Evolutionary conservation across 2,888 invertebrate species (phyloP).

Genomic region (Hydrotaea diabolus): DNA sequence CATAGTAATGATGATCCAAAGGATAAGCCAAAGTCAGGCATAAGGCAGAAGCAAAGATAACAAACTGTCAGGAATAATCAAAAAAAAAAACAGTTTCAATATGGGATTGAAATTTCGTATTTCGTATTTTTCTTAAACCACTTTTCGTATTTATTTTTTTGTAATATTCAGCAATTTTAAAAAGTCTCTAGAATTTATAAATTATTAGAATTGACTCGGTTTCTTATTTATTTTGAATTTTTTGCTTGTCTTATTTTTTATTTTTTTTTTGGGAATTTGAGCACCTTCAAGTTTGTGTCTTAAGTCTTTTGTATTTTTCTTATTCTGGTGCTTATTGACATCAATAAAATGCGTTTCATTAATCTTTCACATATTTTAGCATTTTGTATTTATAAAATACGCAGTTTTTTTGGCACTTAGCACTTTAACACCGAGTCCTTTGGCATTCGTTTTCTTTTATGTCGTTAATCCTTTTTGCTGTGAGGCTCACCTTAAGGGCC

Average conservation of each 20-base stretch:
- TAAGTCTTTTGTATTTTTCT: constrained; percentile 49
- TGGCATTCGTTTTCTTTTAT: neutral
- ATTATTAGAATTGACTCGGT: neutral
- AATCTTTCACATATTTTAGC: constrained; percentile 8
- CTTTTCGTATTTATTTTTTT: neutral
- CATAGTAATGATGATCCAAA: constrained; percentile 78
- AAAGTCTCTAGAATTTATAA: neutral
- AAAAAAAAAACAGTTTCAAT: constrained; percentile 37
- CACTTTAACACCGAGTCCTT: constrained; percentile 1
- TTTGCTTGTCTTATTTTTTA: neutral
- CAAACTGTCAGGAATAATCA: constrained; percentile 72
- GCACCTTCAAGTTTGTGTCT: constrained; percentile 25
- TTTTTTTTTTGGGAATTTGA: neutral
- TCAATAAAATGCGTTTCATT: too few species aligned
- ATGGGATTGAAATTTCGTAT: neutral
- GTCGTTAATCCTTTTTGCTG: constrained; percentile 33
- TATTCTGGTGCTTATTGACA: neutral
- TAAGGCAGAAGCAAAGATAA: constrained; percentile 79
- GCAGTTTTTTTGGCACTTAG: constrained; percentile 28
- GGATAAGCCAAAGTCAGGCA: constrained; percentile 80
- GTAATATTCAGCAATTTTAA: too few species aligned
- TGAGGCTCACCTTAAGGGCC: constrained; percentile 78
- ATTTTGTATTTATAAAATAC: neutral
- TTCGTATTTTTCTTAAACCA: neutral
- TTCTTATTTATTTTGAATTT: neutral